Conservation (phyloP, 2,113 vertebrate genomes). For the Megaleporinus macrocephalus region DNA sequence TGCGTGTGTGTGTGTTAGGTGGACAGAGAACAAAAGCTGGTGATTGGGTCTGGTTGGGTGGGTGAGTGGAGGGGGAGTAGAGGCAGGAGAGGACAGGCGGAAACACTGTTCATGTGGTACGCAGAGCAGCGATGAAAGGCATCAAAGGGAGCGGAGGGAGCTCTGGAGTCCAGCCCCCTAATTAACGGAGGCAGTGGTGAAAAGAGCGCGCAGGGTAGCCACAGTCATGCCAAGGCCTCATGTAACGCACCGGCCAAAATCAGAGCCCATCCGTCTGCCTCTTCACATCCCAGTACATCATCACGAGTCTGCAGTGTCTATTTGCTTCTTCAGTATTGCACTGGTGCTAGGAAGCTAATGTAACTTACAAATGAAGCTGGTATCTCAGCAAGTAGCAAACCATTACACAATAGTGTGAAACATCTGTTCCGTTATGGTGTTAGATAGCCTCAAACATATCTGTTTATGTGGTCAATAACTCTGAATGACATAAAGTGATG, state of each 20-base stretch:
- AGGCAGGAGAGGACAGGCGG: slow-evolving; percentile 11
- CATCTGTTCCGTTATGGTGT: too few relatives aligned
- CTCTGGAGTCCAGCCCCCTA: slow-evolving; percentile 87
- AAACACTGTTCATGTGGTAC: slow-evolving; percentile 58
- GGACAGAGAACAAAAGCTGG: slow-evolving; percentile 33
- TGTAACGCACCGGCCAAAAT: slow-evolving; percentile 80
- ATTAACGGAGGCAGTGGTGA: slow-evolving; percentile 90
- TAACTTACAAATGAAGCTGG: neutral
- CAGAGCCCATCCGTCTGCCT: slow-evolving; percentile 75
- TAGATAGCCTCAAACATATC: too few relatives aligned
- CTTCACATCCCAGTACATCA: slow-evolving; percentile 72
- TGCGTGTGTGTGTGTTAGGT: slow-evolving; percentile 18
- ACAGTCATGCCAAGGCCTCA: slow-evolving; percentile 81
- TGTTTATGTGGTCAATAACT: too few relatives aligned
- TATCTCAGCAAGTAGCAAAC: neutral
- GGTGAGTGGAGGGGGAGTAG: slow-evolving; percentile 15
- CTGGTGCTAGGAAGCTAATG: neutral
- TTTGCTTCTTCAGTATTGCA: neutral
- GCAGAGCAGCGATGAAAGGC: slow-evolving; percentile 56
- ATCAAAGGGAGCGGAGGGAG: slow-evolving; percentile 76
- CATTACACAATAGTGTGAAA: too few relatives aligned
- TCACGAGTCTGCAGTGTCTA: slow-evolving; percentile 64
- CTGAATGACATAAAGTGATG: too few relatives aligned
- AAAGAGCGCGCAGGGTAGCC: slow-evolving; percentile 86
- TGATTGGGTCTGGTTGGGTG: slow-evolving; percentile 21